Base-by-base conservation (phyloP, 2,797 vertebrate species). In the Kryptolebias ocellatus region DNA sequence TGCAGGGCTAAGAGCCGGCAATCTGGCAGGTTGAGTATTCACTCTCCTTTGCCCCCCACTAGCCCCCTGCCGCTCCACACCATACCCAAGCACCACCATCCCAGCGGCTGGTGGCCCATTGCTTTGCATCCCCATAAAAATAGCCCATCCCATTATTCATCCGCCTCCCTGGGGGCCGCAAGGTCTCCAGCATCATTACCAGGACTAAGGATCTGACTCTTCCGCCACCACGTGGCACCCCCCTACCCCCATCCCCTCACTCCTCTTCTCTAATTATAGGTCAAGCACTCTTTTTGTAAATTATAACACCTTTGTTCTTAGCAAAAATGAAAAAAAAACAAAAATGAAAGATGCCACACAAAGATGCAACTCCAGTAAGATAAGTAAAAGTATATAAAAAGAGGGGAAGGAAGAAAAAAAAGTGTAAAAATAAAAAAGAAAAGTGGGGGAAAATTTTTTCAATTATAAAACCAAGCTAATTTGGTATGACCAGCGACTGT, bases 401-500 rank as follows among this genome's bases (percentile, higher is more conserved):
- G 78, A 72, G 79, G 82, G 76, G 62, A 67, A 24, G 20, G 20
- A 62, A 63, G n/a, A 55, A 24, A 29, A 90, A 92, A 90, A 90
- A 68, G 76, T 90, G 87, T 85, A 91, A 95, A 96, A 95, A 93
- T 91, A 86, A 83, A 83, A 90, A 88, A 78, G 51, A 61, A 60
- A n/a, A 20, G 46, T 8, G 49, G 74, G 78, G 70, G 53, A 60
- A 42, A 82, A 90, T 93, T 93, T 94, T 93, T 97, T 98, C 96
- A 98, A 98, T 99, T 98, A 98, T 95, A 97, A 98, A 98, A 95
- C 93, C 93, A 92, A 96, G 96, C 96, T 99, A 99, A 99, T 99
- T 99, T 99, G 96, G 95, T 98, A 98, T 98, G 97, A 98, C 96
- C 98, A 96, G 95, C 95, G 93, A 98, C 96, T 98, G 97, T 97